Percentiles rank a stretch among this genome's conserved stretches.
Conservation (phyloP, 1,140 invertebrate genomes). For the Heliconius himera region DNA sequence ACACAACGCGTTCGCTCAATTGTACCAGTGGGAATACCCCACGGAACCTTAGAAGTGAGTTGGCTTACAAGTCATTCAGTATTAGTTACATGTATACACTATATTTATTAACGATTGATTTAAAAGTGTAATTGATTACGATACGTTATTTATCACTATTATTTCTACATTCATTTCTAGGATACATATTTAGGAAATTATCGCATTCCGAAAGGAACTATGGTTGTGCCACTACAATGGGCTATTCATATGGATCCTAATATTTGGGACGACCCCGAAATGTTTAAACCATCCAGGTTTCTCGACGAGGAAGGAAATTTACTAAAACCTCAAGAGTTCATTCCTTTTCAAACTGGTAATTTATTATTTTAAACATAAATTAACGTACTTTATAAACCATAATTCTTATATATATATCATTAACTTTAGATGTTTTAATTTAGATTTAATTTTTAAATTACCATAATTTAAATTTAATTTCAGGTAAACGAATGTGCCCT, state of each 20-base stretch:
- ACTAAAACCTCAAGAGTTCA: constrained; percentile 86
- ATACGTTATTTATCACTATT: background rate
- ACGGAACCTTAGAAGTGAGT: constrained; percentile 85
- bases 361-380: background rate
- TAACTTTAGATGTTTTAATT: background rate
- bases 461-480: constrained; percentile 38
- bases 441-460: background rate
- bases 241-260: constrained; percentile 90
- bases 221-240: constrained; percentile 90
- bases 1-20: constrained; percentile 89
- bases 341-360: constrained; percentile 91
- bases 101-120: too few relatives aligned
- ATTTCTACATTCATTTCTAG: constrained; percentile 61
- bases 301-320: constrained; percentile 85
- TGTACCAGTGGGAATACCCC: constrained; percentile 91
- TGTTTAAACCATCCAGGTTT: constrained; percentile 89
- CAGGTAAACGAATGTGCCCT: constrained; percentile 92
- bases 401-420: too few relatives aligned
- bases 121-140: background rate
- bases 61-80: background rate
- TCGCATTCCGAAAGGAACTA: constrained; percentile 82
- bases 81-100: too few relatives aligned
- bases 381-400: too few relatives aligned
- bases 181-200: constrained; percentile 85
- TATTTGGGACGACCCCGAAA: constrained; percentile 87